Evolutionary conservation across 2,888 invertebrate species (phyloP), one percentile per base, ranked within the genome.

Genomic region (Plagiodera versicolora): DNA sequence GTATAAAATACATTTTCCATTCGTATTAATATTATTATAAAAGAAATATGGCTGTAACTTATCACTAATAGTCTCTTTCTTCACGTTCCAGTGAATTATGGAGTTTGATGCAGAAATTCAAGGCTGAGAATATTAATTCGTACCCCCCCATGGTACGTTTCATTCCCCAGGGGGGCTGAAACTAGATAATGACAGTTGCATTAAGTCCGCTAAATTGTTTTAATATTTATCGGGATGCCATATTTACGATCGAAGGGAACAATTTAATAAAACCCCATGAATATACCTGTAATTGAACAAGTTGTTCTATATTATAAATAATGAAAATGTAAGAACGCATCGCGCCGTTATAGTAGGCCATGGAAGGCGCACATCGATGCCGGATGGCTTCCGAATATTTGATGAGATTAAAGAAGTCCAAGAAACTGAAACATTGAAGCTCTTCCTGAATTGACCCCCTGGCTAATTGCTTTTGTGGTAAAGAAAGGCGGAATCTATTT

Each of bases 221-320:
- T 35, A 1, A 24, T 51, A 35, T 51, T 51, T 32, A 9, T n/a
- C 32, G 32, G 6, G 32, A 32, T 32, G 32, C 32, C 11, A 10
- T 32, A 32, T 32, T 32, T 32, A 32, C 30, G 30, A 50, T 10
- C 9, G 17, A 32, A 35, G 19, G 20, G 53, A 49, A 48, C 56
- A 55, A 59, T 51, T 59, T 56, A 61, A 58, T 64, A 56, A 56
- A 55, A 48, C 19, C 14, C 53, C 24, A 65, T 60, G 60, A 65
- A 65, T 62, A 24, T 39, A 14, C 30, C 58, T 62, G 58, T 60
- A 62, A 60, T 60, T 60, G 62, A 62, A 58, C 49, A 46, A 50
- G 62, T 47, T 60, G 61, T 56, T 65, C 56, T 55, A 65, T 65
- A 44, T 52, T 52, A 52, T 52, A 60, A 65, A 62, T 65, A 62